Base-by-base conservation (phyloP, 2,113 vertebrate genomes). In the Theristicus caerulescens region DNA sequence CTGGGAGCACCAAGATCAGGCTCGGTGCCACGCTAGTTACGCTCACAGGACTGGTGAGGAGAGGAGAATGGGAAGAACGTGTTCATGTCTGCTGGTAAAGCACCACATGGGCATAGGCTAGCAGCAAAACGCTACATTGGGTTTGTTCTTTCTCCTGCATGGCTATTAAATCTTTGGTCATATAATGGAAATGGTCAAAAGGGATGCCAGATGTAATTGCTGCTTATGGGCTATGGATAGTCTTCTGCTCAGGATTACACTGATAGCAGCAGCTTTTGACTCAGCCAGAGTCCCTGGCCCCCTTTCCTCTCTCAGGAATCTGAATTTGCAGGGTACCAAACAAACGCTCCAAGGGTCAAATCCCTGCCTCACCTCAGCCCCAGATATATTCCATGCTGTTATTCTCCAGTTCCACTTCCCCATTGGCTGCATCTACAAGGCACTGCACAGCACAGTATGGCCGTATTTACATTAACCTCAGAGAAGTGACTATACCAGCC, bases 41-140 rank as follows among this genome's bases (percentile, higher is more conserved):
- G 20, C 9, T 49, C 34, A 31, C 9, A 20, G 16, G 25, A 13
- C 36, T 29, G 40, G 32, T 2, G 13, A 40, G 66, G 54, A 61
- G n/a, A 47, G 31, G 3, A 55, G 52, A 72, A 51, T 1, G 9
- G 76, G 36, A 92, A 86, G 32, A 46, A 59, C 3, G 1, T 0
- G 6, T 20, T 44, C 42, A 20, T 3, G 3, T 27, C 72, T 34
- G 36, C 55, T 22, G 44, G 34, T 22, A 49, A 49, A 59, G 54
- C 17, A 54, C 52, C 1, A 0, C 0, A 1, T 3, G 61, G 67
- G 26, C 18, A 16, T 11, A 47, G 0, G 1, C 29, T 57, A 42
- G 29, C 13, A 59, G 89, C 26, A 61, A 71, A 65, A n/a, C 0
- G 12, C 26, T 51, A 21, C n/a, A 20, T 7, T 5, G 34, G 24